Evolutionary conservation across 2,113 vertebrate species (phyloP).

Genomic region (Apteryx mantelli): DNA sequence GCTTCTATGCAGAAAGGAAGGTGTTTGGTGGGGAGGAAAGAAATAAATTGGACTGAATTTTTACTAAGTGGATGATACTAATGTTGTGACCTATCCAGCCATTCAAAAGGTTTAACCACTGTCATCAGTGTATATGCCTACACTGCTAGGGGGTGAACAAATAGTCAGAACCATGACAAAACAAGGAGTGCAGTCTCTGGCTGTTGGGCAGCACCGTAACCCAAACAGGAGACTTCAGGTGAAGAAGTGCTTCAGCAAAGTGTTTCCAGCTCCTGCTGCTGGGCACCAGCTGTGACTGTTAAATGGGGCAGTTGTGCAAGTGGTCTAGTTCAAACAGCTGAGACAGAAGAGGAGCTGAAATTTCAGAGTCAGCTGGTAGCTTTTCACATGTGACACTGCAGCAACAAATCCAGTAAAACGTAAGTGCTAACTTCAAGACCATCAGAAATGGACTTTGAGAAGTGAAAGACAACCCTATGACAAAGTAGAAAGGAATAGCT

Average conservation of each 20-base stretch:
- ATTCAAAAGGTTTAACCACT: neutral
- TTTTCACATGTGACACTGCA: neutral
- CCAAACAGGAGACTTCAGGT: neutral
- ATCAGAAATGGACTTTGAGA: neutral
- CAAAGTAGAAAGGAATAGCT: neutral
- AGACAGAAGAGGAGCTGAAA: neutral
- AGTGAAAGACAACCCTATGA: neutral
- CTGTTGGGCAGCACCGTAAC: neutral
- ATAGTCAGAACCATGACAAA: neutral
- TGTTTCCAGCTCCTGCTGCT: neutral
- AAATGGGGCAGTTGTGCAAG: neutral
- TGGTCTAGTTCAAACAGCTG: neutral
- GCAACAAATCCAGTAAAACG: neutral
- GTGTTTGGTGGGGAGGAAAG: neutral
- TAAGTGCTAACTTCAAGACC: neutral
- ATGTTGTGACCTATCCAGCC: neutral
- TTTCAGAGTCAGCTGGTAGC: neutral
- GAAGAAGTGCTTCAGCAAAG: neutral
- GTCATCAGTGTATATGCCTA: neutral
- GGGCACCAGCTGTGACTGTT: neutral
- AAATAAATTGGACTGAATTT: neutral
- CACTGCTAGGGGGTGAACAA: neutral
- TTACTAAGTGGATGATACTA: neutral
- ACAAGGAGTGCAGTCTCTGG: neutral
- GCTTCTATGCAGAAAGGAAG: neutral